phyloP scores from a whole-genome alignment of 2,113 vertebrate species.

The Lophotis ruficrista region DNA sequence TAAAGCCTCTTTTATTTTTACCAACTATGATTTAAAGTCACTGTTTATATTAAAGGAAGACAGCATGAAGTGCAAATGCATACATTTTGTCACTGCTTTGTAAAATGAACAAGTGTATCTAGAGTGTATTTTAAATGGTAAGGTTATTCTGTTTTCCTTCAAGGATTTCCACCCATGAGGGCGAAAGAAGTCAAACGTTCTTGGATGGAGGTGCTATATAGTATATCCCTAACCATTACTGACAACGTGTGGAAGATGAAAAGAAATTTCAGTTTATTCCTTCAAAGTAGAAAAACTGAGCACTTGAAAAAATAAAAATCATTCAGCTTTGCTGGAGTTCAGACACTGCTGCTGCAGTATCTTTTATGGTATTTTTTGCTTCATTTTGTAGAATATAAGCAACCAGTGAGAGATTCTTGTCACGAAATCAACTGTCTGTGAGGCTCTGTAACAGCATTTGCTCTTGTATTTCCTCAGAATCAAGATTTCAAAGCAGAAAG shows the following conservation, averaged over 20 bases:
- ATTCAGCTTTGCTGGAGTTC: conserved; percentile 23
- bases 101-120: neutral
- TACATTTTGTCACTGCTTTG: neutral
- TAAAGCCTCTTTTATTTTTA: neutral
- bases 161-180: neutral
- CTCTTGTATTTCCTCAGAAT: neutral
- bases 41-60: neutral
- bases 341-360: neutral
- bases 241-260: conserved; percentile 25
- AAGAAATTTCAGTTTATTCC: conserved; percentile 47
- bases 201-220: conserved; percentile 1
- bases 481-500: neutral
- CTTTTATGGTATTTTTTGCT: neutral
- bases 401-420: neutral
- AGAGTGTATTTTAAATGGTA: conserved; percentile 3
- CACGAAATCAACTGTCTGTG: neutral
- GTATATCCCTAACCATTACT: neutral
- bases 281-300: conserved; percentile 48
- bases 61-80: neutral
- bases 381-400: neutral
- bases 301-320: conserved; percentile 49
- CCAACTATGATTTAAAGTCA: neutral
- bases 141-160: conserved; percentile 17
- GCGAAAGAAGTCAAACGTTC: neutral
- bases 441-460: neutral